These are phyloP conservation scores for Tauraco erythrolophus DNA, from an alignment of 2,113 vertebrate genomes.

Conservation along the genomic window DNA sequence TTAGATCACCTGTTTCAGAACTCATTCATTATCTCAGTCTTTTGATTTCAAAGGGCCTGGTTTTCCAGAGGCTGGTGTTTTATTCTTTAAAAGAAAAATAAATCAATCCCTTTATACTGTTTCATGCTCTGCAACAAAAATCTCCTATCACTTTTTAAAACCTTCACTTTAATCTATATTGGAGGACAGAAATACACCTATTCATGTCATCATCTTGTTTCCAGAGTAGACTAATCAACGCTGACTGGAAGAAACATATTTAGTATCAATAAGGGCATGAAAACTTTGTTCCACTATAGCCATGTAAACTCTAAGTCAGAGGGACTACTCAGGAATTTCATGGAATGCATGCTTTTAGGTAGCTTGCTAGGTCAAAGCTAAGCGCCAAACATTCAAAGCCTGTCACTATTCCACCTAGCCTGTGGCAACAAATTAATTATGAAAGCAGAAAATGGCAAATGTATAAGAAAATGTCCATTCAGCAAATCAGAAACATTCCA, in stretches of 20 bases:
- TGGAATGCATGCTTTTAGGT: not conserved
- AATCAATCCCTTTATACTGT: not conserved
- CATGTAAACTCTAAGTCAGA: not conserved
- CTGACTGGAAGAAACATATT: not conserved
- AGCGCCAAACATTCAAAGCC: not conserved
- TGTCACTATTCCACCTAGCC: not conserved
- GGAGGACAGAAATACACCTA: not conserved
- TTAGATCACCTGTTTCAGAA: not conserved
- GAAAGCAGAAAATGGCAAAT: not conserved
- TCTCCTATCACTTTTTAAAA: not conserved
- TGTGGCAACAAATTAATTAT: not conserved
- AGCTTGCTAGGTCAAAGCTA: not conserved
- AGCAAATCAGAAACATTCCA: not conserved
- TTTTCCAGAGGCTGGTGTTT: not conserved
- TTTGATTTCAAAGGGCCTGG: not conserved
- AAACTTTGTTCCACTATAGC: not conserved
- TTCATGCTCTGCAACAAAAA: not conserved
- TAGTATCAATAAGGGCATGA: not conserved
- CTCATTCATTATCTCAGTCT: not conserved
- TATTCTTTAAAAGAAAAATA: not conserved
- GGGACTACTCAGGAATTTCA: not conserved
- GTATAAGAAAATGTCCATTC: not conserved
- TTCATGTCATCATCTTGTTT: not conserved
- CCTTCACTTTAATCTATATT: not conserved
- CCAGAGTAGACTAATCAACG: not conserved